Evolutionary conservation across 1,140 invertebrate genomes (phyloP), one percentile per base, ranked within the genome.

Genomic region (Danaus melanippus): DNA sequence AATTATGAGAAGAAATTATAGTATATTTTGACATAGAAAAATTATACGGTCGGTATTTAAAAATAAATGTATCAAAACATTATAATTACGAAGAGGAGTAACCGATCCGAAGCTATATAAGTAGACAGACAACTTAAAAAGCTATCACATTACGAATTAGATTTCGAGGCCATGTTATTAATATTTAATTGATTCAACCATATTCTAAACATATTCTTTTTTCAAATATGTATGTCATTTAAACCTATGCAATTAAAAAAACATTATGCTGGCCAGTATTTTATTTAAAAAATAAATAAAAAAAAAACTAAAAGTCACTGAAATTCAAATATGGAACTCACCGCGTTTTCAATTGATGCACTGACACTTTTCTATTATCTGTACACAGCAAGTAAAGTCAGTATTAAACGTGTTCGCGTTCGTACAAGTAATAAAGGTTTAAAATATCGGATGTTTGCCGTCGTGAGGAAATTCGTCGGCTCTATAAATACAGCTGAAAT

Each of bases 401-500:
- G 55, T 48, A 54, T 56, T 53, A 40, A 49, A 63, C 66, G 68
- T 70, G 67, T 66, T 68, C 66, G 44, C 68, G 59, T 52, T 57
- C 52, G 59, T 71, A 62, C 51, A 61, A 48, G 66, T 66, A 66
- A 67, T 69, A 64, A 68, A 63, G 51, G 68, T 70, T 67, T 71
- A 67, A 69, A 74, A 69, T 69, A 74, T 69, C 61, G 39, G 46
- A 47, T 53, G 48, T 43, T 58, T 68, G 67, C 64, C 64, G 58
- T 49, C 56, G 58, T 48, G 55, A 69, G 60, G 56, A 69, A 63
- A 65, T 66, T 61, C 61, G 53, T 49, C 46, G 32, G 54, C 44
- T 56, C 67, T 74, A 69, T 64, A 67, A 74, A 74, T 74, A 69
- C 50, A 66, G 53, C 49, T 52, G 56, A 60, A 52, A 52, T 58